Conservation (phyloP, 2,888 invertebrate genomes). For the Himalopsyche tibetana region DNA sequence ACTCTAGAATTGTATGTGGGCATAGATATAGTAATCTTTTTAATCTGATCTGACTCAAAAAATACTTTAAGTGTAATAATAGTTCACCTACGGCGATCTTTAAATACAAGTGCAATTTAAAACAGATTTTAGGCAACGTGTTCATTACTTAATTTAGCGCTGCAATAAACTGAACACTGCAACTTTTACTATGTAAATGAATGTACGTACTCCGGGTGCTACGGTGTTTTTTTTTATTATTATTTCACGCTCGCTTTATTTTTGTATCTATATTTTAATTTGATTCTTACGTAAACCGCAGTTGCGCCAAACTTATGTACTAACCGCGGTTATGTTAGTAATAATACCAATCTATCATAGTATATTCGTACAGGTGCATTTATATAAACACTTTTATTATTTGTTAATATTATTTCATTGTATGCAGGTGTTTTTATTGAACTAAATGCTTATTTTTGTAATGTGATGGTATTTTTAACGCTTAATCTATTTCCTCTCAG, state of each 20-base stretch:
- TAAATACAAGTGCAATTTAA: neutral
- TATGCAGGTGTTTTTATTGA: no score
- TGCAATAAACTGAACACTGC: conserved; percentile 16
- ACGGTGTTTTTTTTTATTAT: neutral
- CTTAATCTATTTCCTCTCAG: no score
- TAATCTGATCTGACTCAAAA: no score
- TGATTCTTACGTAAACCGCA: conserved; percentile 37
- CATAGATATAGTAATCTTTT: no score
- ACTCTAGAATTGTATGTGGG: no score
- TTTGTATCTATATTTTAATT: conserved; percentile 35
- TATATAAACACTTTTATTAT: neutral
- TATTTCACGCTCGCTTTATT: conserved; percentile 41
- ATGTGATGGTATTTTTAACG: conserved; percentile 5
- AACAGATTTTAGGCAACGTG: neutral
- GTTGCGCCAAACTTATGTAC: conserved; percentile 13
- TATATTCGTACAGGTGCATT: conserved; percentile 12
- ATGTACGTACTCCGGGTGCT: neutral
- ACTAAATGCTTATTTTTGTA: conserved; percentile 7
- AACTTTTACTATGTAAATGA: conserved; percentile 39
- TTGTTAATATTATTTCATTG: no score
- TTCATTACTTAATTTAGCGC: conserved; percentile 35
- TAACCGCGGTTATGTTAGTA: neutral
- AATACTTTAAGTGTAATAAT: no score
- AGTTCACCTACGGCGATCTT: no score
- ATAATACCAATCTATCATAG: neutral